phyloP scores from a whole-genome alignment of 2,113 vertebrate species.

The Sinocyclocheilus anophthalmus region DNA sequence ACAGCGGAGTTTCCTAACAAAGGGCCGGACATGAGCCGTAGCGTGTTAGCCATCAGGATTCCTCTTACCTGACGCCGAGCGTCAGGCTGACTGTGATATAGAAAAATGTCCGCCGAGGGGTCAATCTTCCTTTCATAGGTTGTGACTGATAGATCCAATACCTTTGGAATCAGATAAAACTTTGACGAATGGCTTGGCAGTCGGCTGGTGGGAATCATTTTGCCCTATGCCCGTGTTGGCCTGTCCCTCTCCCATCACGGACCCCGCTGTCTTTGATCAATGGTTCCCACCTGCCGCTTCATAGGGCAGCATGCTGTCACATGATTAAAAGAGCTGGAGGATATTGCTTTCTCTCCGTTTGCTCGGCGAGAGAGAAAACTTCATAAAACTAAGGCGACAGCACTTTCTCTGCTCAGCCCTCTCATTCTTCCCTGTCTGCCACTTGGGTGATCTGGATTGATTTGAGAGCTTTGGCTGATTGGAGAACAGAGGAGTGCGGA shows the following conservation, averaged over 20 bases:
- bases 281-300: slow-evolving; percentile 69
- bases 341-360: slow-evolving; percentile 77
- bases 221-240: slow-evolving; percentile 71
- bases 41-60: slow-evolving; percentile 63
- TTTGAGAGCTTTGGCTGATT: slow-evolving; percentile 56
- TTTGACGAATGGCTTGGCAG: slow-evolving; percentile 89
- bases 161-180: slow-evolving; percentile 96
- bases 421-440: slow-evolving; percentile 50
- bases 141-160: slow-evolving; percentile 93
- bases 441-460: slow-evolving; percentile 68
- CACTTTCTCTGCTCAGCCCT: slow-evolving; percentile 51
- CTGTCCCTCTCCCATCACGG: slow-evolving; percentile 80
- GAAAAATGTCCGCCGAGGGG: slow-evolving; percentile 78
- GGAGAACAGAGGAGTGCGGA: slow-evolving; percentile 53
- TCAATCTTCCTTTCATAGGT: slow-evolving; percentile 83
- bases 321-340: slow-evolving; percentile 80
- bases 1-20: slow-evolving; percentile 62
- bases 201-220: slow-evolving; percentile 71
- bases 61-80: slow-evolving; percentile 61
- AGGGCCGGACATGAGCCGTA: slow-evolving; percentile 56
- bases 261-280: slow-evolving; percentile 86
- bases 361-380: slow-evolving; percentile 68
- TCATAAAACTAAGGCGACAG: slow-evolving; percentile 73
- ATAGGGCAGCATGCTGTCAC: slow-evolving; percentile 75
- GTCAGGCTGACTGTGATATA: slow-evolving; percentile 76